phyloP scores from a whole-genome alignment of 2,113 vertebrate genomes.

The Lontra canadensis region DNA sequence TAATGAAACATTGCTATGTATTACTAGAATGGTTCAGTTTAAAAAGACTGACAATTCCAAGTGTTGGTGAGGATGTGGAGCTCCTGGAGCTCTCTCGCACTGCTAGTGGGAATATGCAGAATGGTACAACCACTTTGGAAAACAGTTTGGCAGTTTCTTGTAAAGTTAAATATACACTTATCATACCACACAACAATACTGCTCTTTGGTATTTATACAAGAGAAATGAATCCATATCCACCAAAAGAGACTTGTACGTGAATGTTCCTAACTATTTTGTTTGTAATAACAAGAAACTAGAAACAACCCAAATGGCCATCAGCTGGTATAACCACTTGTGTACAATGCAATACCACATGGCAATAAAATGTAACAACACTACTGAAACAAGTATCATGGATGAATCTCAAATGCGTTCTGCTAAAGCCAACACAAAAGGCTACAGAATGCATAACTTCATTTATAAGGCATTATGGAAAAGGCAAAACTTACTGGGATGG shows the following conservation, averaged over 20 bases:
- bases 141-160: background rate
- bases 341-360: no score
- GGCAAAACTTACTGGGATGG: background rate
- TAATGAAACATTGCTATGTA: background rate
- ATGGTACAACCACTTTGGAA: no score
- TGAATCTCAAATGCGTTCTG: background rate
- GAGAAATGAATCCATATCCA: background rate
- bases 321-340: background rate
- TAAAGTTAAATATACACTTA: background rate
- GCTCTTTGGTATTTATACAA: background rate
- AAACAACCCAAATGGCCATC: background rate
- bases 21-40: background rate
- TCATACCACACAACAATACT: background rate
- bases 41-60: background rate
- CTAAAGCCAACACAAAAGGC: background rate
- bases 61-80: background rate
- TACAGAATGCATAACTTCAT: background rate
- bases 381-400: background rate
- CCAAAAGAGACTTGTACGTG: background rate
- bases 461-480: background rate
- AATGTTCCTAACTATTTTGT: background rate
- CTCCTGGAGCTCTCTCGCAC: background rate
- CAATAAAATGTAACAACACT: background rate
- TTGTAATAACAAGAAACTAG: background rate
- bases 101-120: background rate